These are phyloP conservation scores for Mercenaria mercenaria DNA, from an alignment of 1,140 invertebrate genomes.

Conservation along the genomic window DNA sequence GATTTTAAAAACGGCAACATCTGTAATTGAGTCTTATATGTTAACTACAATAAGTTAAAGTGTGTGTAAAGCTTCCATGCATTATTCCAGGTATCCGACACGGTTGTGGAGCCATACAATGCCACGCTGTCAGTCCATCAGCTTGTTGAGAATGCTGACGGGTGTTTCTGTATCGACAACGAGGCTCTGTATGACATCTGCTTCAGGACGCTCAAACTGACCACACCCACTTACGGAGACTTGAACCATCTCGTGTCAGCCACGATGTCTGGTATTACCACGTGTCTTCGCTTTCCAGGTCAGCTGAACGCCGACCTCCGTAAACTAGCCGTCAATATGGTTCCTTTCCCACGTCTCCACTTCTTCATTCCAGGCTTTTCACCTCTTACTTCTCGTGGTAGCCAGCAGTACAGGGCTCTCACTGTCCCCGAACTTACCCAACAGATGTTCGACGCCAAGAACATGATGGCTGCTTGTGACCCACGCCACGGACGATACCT, in stretches of 20 bases:
- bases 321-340: slow-evolving; percentile 97
- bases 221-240: slow-evolving; percentile 89
- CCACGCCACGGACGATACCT: slow-evolving; percentile 89
- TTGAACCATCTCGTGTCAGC: slow-evolving; percentile 89
- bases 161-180: slow-evolving; percentile 91
- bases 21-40: too few species aligned
- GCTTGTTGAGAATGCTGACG: slow-evolving; percentile 85
- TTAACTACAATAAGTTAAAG: too few species aligned
- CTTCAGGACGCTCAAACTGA: slow-evolving; percentile 91
- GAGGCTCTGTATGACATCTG: slow-evolving; percentile 94
- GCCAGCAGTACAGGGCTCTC: slow-evolving; percentile 87
- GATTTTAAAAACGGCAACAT: too few species aligned
- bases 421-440: slow-evolving; percentile 88
- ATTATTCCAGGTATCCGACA: slow-evolving; percentile 84
- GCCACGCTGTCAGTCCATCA: slow-evolving; percentile 85
- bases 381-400: slow-evolving; percentile 88
- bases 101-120: slow-evolving; percentile 87
- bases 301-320: slow-evolving; percentile 96
- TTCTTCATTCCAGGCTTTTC: slow-evolving; percentile 92
- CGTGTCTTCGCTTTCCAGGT: slow-evolving; percentile 93
- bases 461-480: slow-evolving; percentile 93
- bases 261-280: slow-evolving; percentile 93
- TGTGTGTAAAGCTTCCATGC: too few species aligned
- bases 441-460: slow-evolving; percentile 91
- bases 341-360: slow-evolving; percentile 88